Percentiles rank a stretch among this genome's conserved stretches.
These are phyloP conservation scores for Atractosteus spatula DNA, from an alignment of 2,113 vertebrate genomes.

Conservation along the genomic window DNA sequence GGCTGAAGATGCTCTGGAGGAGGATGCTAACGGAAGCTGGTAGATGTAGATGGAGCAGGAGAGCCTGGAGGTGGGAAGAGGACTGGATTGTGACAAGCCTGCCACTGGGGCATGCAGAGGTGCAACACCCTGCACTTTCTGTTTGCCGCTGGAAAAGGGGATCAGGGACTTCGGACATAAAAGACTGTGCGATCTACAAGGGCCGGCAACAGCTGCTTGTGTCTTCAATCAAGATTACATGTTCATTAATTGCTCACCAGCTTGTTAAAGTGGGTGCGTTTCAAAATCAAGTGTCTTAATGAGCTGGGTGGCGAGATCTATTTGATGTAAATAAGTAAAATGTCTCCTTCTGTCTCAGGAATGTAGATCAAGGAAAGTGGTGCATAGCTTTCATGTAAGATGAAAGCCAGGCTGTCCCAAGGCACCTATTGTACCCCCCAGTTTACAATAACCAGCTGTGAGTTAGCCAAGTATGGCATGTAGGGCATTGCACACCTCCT, in stretches of 20 bases:
- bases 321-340: neutral
- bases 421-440: no score
- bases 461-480: no score
- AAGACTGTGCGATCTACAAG: neutral
- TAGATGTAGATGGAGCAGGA: slow-evolving; percentile 13
- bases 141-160: no score
- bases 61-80: neutral
- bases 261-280: slow-evolving; percentile 1
- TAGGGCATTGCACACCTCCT: no score
- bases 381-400: no score
- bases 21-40: slow-evolving; percentile 7
- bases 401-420: no score
- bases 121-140: no score
- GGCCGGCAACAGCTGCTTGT: neutral
- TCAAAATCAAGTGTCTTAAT: slow-evolving; percentile 7
- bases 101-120: neutral
- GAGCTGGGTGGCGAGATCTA: neutral
- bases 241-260: neutral
- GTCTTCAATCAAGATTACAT: neutral
- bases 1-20: neutral
- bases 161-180: no score
- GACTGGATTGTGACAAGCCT: slow-evolving; percentile 19
- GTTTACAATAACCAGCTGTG: no score
- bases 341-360: no score
- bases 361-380: no score